Base-by-base conservation (phyloP, 2,797 vertebrate genomes). In the Clamator glandarius region DNA sequence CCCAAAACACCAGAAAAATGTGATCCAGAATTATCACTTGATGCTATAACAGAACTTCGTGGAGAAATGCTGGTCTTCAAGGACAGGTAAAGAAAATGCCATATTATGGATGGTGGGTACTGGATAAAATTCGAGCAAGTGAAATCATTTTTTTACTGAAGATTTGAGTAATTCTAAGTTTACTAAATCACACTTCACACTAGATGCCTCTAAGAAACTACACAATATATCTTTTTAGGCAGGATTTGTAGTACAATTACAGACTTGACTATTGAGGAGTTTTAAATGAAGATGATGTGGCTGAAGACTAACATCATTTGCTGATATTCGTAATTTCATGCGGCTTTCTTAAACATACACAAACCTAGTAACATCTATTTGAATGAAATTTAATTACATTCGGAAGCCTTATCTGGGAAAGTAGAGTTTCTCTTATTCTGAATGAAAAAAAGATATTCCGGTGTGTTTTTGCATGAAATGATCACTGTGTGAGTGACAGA, bases 31-130 rank as follows among this genome's bases (percentile, higher is more conserved):
- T 95, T 99, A 77, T 98, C 97, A 46, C 98, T 99, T 66, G 99
- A 99, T 93, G 99, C 99, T 23, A 97, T 98, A 66, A 99, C 99
- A 62, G 98, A 98, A 91, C 98, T 99, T 86, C 98, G 99, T 93
- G 99, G 99, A 89, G 99, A 99, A 98, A 99, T 98, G 59, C 95
- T 99, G 66, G 93, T 99, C 95, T 99, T 99, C 95, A 99, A 99
- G 97, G 99, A 99, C 98, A 99, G 98, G 99, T 99, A 95, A 59
- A 72, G 35, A 52, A 29, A 28, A 5, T 50, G 12, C 9, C 23
- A 5, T 50, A 5, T 36, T 16, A 41, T 6, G 5, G n/a, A 3
- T 14, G 6, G 4, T 75, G 59, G 58, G 15, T 69, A 44, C 15
- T 68, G 23, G 15, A 51, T 58, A 51, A 72, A 78, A 46, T 41